Percentiles rank a stretch among this genome's conserved stretches.
phyloP scores from a whole-genome alignment of 2,888 invertebrate species.

The Stictocephala bisonia region DNA sequence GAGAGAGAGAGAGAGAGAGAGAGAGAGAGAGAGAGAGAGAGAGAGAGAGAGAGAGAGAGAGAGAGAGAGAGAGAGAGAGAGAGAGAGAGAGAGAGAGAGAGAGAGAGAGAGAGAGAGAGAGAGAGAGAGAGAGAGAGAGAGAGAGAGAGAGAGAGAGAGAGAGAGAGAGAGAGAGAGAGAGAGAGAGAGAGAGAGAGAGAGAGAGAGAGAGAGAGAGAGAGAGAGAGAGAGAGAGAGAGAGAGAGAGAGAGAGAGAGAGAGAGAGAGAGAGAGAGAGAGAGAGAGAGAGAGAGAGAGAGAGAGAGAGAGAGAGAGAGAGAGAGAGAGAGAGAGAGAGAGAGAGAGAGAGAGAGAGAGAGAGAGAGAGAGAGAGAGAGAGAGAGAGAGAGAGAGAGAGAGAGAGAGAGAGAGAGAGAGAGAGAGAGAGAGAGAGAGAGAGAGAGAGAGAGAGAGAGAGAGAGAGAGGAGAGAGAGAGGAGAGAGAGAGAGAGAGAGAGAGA shows the following conservation, averaged over 20 bases:
- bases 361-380: conserved; percentile 34
- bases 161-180: not conserved
- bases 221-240: conserved; percentile 10
- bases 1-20: too few species aligned
- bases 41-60: not conserved
- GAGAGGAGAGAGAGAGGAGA: conserved; percentile 27
- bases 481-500: conserved; percentile 39
- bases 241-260: not conserved
- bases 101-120: not conserved
- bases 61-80: not conserved
- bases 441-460: conserved; percentile 49
- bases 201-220: conserved; percentile 53
- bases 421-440: conserved; percentile 45
- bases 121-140: conserved; percentile 8
- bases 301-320: conserved; percentile 50
- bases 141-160: not conserved
- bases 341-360: conserved; percentile 29
- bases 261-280: conserved; percentile 35
- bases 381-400: not conserved
- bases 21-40: too few species aligned
- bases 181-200: conserved; percentile 42
- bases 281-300: conserved; percentile 34
- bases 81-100: not conserved
- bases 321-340: conserved; percentile 49
- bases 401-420: conserved; percentile 26